These are phyloP conservation scores for Ammodytes dubius DNA, from an alignment of 2,113 vertebrate genomes.

Conservation along the genomic window DNA sequence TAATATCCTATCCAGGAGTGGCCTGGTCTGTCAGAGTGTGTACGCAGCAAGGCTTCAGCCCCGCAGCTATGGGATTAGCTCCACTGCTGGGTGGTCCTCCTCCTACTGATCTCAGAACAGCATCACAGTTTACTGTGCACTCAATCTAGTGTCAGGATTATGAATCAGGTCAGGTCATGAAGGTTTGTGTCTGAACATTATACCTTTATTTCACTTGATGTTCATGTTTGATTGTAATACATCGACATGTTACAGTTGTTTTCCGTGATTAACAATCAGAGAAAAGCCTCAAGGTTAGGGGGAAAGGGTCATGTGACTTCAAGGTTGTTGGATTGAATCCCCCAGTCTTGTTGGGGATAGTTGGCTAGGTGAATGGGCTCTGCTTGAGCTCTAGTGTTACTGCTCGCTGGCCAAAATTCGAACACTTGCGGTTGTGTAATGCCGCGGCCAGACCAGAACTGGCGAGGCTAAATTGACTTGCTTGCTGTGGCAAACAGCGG, in stretches of 20 bases:
- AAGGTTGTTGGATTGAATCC: slow-evolving; percentile 30
- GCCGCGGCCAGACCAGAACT: slow-evolving; percentile 31
- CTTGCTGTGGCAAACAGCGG: slow-evolving; percentile 44
- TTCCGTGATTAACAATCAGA: slow-evolving; percentile 22
- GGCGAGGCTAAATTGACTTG: slow-evolving; percentile 30
- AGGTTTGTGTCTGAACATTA: slow-evolving; percentile 2
- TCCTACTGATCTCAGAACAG: slow-evolving; percentile 57
- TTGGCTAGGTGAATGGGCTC: slow-evolving; percentile 14
- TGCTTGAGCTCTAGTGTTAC: slow-evolving; percentile 44
- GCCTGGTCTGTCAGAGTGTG: slow-evolving; percentile 62
- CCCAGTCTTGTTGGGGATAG: slow-evolving; percentile 6
- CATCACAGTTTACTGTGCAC: slow-evolving; percentile 38
- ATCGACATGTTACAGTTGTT: slow-evolving; percentile 18
- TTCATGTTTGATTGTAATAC: slow-evolving; percentile 1
- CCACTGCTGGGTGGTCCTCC: slow-evolving; percentile 75
- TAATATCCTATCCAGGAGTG: slow-evolving; percentile 64
- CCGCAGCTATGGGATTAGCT: slow-evolving; percentile 74
- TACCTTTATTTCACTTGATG: neutral
- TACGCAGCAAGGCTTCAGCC: slow-evolving; percentile 59
- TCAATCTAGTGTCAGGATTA: slow-evolving; percentile 45
- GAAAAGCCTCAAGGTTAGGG: slow-evolving; percentile 8
- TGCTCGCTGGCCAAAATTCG: slow-evolving; percentile 39
- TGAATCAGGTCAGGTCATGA: slow-evolving; percentile 37
- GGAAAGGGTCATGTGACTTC: slow-evolving; percentile 21
- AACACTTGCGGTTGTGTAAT: slow-evolving; percentile 45